Evolutionary conservation across 2,797 vertebrate species (phyloP), one percentile per base, ranked within the genome.

Genomic region (Macropodus opercularis): DNA sequence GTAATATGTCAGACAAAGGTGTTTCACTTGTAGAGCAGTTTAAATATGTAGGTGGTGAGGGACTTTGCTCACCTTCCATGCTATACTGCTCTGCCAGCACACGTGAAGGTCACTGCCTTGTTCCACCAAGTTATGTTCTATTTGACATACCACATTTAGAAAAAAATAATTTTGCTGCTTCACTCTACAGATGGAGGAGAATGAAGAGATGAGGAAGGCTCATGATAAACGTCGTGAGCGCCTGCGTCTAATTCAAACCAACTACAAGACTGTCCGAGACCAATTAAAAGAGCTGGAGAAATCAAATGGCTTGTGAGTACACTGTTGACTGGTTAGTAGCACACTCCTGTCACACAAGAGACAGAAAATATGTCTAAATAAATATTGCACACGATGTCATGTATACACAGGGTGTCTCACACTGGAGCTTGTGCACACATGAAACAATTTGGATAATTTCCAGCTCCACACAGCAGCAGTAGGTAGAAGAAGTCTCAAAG

Each of bases 261-360:
- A 92, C 93, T 95, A 94, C 91, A 95, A 89, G 85, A 85, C 84
- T 34, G 75, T 96, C 68, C 94, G 91, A 89, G 92, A 94, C 59
- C 95, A 95, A 79, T 92, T 96, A 84, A 95, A 93, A 71, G 92
- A 94, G 72, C 85, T 88, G 75, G 92, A 98, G 73, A 94, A 93
- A 77, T 79, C 77, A 2, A 80, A 84, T 75, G 87, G 87, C 88
- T 77, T 84, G 94, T 98, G 85, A 94, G 95, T 94, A 92, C 66
- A 27, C 19, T 0, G 6, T 63, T 60, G 41, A 17, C 31, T 27
- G 35, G 57, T 52, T 19, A 36, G 29, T 35, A 9, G 34, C 13
- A 46, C 43, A 39, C 14, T 36, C 11, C 29, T 23, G 13, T 49
- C 36, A 46, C 40, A 48, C 78, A 15, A n/a, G 8, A 23, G 13